A percentile compares a stretch with the other conserved stretches of the same genome.
Evolutionary conservation across 2,797 vertebrate genomes (phyloP).

Genomic region (Luscinia megarhynchos): DNA sequence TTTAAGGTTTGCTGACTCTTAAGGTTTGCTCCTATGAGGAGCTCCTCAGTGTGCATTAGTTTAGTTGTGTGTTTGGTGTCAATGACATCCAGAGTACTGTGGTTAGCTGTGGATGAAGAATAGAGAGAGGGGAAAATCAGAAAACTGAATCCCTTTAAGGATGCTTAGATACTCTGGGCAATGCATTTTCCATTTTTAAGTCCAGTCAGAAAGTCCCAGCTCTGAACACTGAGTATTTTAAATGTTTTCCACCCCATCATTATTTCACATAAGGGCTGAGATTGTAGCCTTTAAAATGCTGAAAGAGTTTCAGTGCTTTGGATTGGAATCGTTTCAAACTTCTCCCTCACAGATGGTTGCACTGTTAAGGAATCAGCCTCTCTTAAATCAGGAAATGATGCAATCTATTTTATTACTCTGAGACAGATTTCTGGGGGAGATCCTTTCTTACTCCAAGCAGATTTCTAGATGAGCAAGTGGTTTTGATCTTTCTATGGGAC

Average conservation of each 20-base stretch:
- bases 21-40: neutral
- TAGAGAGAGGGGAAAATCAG: neutral
- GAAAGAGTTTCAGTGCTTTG: slow-evolving; percentile 51
- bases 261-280: neutral
- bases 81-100: neutral
- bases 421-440: slow-evolving; percentile 36
- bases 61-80: neutral
- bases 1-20: neutral
- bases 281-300: slow-evolving; percentile 60
- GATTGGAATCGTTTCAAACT: slow-evolving; percentile 55
- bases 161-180: neutral
- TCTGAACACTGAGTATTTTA: neutral
- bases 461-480: neutral
- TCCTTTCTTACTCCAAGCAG: slow-evolving; percentile 5
- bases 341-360: slow-evolving; percentile 68
- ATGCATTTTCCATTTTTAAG: slow-evolving; percentile 1
- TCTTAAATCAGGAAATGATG: slow-evolving; percentile 71
- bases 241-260: slow-evolving; percentile 19
- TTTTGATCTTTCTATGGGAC: neutral
- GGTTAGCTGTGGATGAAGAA: neutral
- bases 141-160: neutral
- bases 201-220: neutral
- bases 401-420: slow-evolving; percentile 56
- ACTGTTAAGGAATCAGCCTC: slow-evolving; percentile 48
- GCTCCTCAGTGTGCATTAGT: neutral